Conservation (phyloP, 2,113 vertebrate genomes). For the Mus musculus region DNA sequence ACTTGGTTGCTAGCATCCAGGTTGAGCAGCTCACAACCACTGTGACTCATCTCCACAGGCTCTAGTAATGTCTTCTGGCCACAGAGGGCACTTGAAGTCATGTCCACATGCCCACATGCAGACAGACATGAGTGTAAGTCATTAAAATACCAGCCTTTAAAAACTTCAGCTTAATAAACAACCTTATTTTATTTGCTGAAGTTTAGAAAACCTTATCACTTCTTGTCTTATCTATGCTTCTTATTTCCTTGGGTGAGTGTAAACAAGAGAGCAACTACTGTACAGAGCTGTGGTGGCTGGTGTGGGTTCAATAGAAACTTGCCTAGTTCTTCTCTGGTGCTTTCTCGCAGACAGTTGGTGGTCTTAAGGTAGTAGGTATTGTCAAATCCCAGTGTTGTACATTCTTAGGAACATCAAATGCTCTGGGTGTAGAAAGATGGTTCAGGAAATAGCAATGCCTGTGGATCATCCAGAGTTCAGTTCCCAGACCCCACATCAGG, state of each 20-base stretch:
- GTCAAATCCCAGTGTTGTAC: not conserved
- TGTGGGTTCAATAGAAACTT: not conserved
- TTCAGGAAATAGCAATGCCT: not conserved
- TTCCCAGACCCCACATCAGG: not conserved
- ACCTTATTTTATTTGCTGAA: not conserved
- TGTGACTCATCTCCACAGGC: not conserved
- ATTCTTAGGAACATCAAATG: not conserved
- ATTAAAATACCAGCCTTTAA: not conserved
- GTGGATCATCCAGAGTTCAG: not conserved
- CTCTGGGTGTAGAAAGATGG: not conserved
- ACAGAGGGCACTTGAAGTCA: not conserved
- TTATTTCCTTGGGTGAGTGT: not conserved
- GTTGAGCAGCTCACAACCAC: not conserved
- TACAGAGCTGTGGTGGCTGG: not conserved
- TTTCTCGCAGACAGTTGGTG: constrained; percentile 14
- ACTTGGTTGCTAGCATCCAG: not conserved
- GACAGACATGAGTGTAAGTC: too few relatives aligned
- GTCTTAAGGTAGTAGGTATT: not conserved
- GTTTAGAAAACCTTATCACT: not conserved
- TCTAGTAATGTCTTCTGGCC: not conserved
- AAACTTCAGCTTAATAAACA: not conserved
- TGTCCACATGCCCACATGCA: not conserved
- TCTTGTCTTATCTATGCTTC: not conserved
- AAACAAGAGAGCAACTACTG: not conserved
- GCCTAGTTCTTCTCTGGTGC: not conserved